phyloP scores from a whole-genome alignment of 2,113 vertebrate genomes.

The Ptyas mucosa region DNA sequence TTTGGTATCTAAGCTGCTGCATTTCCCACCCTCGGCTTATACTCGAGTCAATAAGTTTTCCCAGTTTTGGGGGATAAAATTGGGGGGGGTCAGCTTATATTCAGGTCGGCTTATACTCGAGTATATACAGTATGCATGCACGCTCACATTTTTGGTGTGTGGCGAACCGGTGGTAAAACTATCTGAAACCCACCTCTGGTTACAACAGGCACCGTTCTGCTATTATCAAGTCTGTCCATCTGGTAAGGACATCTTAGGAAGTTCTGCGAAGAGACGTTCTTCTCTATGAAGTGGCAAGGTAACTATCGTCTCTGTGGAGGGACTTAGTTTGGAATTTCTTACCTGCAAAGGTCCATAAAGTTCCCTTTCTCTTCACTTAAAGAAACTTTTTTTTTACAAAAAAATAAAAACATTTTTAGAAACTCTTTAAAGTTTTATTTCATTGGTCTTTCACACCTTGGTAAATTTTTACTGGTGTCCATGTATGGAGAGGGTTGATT shows the following conservation, averaged over 20 bases:
- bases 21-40: too few relatives aligned
- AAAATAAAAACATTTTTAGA: neutral
- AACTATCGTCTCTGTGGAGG: neutral
- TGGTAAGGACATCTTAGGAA: neutral
- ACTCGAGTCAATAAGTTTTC: too few relatives aligned
- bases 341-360: neutral
- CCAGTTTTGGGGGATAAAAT: too few relatives aligned
- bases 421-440: neutral
- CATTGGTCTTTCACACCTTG: neutral
- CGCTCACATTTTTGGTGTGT: too few relatives aligned
- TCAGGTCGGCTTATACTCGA: too few relatives aligned
- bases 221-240: neutral
- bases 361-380: neutral
- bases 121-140: too few relatives aligned
- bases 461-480: neutral
- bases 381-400: neutral
- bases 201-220: neutral
- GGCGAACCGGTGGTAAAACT: too few relatives aligned
- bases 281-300: neutral
- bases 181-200: neutral
- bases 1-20: too few relatives aligned
- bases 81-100: too few relatives aligned
- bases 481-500: neutral
- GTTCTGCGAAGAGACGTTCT: neutral
- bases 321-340: neutral